Evolutionary conservation across 1,140 invertebrate genomes (phyloP).

Genomic region (Batillaria attramentaria): DNA sequence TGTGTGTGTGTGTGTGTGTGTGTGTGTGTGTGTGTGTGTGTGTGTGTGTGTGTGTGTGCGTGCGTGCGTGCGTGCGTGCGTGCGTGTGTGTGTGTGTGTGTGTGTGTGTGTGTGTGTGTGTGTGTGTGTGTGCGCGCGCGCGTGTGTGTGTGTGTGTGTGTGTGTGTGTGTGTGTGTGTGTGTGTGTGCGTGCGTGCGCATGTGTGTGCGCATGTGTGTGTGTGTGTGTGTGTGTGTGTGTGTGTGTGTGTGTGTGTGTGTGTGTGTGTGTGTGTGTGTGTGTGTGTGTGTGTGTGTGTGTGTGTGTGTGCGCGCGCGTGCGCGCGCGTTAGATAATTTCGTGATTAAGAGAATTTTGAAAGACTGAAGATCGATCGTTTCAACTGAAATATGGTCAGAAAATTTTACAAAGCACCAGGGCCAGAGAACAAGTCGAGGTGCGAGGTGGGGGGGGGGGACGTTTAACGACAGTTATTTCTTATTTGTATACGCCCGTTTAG

Average conservation of each 20-base stretch:
- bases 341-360: no score
- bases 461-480: no score
- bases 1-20: background rate
- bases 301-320: background rate
- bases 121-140: background rate
- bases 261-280: background rate
- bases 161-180: constrained; percentile 2
- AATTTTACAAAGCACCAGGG: no score
- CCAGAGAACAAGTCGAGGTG: no score
- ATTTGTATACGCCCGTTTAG: no score
- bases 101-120: constrained; percentile 2
- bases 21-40: background rate
- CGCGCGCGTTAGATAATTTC: no score
- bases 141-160: background rate
- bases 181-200: background rate
- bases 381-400: no score
- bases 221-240: constrained; percentile 2
- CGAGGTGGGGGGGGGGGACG: no score
- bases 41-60: background rate
- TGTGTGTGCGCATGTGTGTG: background rate
- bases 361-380: no score
- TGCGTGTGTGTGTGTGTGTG: background rate
- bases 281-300: constrained; percentile 2
- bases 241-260: constrained; percentile 2
- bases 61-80: background rate